Base-by-base conservation (phyloP, 2,113 vertebrate genomes). In the Mohoua ochrocephala region DNA sequence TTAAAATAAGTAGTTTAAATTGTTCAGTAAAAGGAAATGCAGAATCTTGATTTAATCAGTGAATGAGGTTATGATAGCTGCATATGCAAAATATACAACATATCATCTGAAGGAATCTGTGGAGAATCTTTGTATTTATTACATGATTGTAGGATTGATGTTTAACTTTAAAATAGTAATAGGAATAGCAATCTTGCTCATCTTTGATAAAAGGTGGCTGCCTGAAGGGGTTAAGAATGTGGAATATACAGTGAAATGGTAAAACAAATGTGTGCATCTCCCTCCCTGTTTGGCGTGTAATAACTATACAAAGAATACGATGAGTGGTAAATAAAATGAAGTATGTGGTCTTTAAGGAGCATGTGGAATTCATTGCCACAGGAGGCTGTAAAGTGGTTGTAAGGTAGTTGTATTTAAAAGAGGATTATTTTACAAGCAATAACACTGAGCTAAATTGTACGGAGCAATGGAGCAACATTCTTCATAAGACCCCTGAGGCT, bases 351-450 rank as follows among this genome's bases (percentile, higher is more conserved):
- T 87, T 94, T 92, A 85, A 87, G 89, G 78, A 92, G 26, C 79
- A 88, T 93, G 83, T 88, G 95, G 95, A 93, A 95, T 90, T 97
- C 87, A 90, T 94, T 96, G 93, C 82, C 83, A 93, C 4, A 1
- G 91, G 79, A 97, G 87, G 84, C 89, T 84, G 73, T 92, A 86
- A 95, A 97, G 85, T 68, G 69, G 44, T 77, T 94, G 39, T 80
- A 91, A 95, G 95, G 85, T 93, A 83, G 85, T 86, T 96, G 68
- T 90, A 88, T 95, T 94, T 96, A 95, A 94, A 96, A 92, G 92
- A 95, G 83, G 95, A 94, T 96, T 96, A 95, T 96, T 96, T 97
- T 96, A 96, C 91, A 91, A 93, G 95, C 90, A 92, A 93, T 90
- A 95, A 94, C 52, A 77, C 52, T 81, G 68, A 93, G 64, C 52